phyloP scores from a whole-genome alignment of 2,797 vertebrate species.

The Parauchenoglanis punctatus region DNA sequence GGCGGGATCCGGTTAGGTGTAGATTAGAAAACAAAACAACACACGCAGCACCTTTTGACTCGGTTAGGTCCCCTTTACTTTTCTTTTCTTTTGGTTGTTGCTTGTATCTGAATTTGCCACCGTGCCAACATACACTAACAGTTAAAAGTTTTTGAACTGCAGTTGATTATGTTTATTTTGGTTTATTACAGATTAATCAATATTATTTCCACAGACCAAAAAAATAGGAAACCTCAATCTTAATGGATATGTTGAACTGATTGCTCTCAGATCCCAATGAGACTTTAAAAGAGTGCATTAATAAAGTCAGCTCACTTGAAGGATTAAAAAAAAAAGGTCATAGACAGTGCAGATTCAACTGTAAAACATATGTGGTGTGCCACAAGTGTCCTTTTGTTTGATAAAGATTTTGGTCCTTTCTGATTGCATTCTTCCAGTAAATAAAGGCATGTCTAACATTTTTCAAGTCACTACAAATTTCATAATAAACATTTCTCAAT shows the following conservation, averaged over 20 bases:
- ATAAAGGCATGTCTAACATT: background rate
- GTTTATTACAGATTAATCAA: background rate
- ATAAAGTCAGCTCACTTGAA: background rate
- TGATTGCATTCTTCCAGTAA: background rate
- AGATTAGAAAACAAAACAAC: slow-evolving; percentile 23
- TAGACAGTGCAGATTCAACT: background rate
- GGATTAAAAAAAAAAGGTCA: background rate
- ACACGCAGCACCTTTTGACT: background rate
- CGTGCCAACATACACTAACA: background rate
- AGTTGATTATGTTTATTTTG: background rate
- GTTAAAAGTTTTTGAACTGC: background rate
- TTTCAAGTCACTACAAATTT: background rate
- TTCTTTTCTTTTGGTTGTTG: no score
- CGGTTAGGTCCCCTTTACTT: background rate
- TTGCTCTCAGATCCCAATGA: background rate
- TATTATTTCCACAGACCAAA: background rate
- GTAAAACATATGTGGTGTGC: background rate
- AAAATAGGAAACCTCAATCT: background rate
- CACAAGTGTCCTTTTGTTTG: no score
- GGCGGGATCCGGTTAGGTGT: background rate
- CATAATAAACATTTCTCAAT: background rate
- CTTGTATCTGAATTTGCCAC: background rate
- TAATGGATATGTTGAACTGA: background rate
- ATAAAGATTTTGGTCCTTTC: no score
- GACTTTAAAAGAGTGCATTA: background rate